Evolutionary conservation across 2,888 invertebrate genomes (phyloP).

Genomic region (Ectemnius continuus): DNA sequence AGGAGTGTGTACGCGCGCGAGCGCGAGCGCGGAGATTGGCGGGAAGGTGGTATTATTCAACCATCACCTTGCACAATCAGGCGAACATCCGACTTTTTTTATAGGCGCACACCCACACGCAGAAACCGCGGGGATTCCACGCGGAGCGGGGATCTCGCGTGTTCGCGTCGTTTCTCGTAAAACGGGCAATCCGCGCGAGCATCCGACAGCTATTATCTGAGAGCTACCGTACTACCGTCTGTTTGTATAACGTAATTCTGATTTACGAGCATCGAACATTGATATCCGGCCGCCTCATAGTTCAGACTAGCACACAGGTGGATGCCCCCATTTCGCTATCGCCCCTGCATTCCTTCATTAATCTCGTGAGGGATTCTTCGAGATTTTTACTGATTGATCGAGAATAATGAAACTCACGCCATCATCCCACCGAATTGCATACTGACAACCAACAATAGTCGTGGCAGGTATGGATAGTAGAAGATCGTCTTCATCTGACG

Average conservation of each 20-base stretch:
- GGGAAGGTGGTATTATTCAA: constrained; percentile 21
- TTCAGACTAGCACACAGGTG: background rate
- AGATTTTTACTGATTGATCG: background rate
- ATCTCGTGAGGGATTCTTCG: background rate
- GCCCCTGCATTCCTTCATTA: background rate
- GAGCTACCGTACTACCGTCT: background rate
- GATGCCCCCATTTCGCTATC: background rate
- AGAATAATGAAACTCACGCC: constrained; percentile 79
- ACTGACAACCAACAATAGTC: constrained; percentile 82
- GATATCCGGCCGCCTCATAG: too few relatives aligned
- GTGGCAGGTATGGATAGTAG: constrained; percentile 81
- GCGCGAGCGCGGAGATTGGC: constrained; percentile 8
- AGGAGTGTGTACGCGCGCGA: too few relatives aligned
- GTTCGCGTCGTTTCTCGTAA: constrained; percentile 29
- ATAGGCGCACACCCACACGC: constrained; percentile 10
- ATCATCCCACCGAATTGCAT: constrained; percentile 84
- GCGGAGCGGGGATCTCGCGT: too few relatives aligned
- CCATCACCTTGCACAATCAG: constrained; percentile 23
- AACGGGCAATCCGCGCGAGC: constrained; percentile 8
- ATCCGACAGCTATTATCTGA: background rate
- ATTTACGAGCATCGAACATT: constrained; percentile 21
- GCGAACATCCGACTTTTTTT: constrained; percentile 19
- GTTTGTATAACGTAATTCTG: constrained; percentile 20
- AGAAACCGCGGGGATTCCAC: too few relatives aligned
- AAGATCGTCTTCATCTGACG: constrained; percentile 84